These are phyloP conservation scores for Acronicta aceris DNA, from an alignment of 2,888 invertebrate genomes.

Conservation along the genomic window DNA sequence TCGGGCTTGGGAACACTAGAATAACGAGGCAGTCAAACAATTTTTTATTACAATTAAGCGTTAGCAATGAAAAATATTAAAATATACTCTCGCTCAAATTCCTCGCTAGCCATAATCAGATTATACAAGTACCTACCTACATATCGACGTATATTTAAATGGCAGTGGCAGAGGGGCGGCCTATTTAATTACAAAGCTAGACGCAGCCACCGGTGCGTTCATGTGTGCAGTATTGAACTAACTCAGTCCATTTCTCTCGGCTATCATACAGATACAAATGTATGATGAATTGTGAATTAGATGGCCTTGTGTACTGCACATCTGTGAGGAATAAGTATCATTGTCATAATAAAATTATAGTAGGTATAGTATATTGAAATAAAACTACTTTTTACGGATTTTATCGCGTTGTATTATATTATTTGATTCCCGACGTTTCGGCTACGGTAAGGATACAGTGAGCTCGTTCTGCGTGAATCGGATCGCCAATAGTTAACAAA, in stretches of 20 bases:
- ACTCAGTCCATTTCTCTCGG: slow-evolving; percentile 60
- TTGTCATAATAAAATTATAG: no score
- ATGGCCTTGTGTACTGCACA: neutral
- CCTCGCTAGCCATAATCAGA: slow-evolving; percentile 30
- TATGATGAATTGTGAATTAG: slow-evolving; percentile 31
- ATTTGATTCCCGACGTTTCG: no score
- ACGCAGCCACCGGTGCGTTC: slow-evolving; percentile 65
- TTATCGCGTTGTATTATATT: no score
- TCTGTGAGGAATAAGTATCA: neutral
- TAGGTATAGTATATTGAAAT: no score
- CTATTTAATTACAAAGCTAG: slow-evolving; percentile 72
- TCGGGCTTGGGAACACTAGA: no score
- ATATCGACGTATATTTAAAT: slow-evolving; percentile 38
- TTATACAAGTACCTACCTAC: slow-evolving; percentile 20
- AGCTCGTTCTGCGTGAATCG: no score
- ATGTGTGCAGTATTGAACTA: slow-evolving; percentile 66
- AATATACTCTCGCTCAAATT: neutral
- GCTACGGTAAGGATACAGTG: no score
- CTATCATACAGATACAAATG: slow-evolving; percentile 30
- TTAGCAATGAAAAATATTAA: neutral
- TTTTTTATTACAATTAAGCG: no score
- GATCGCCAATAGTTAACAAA: no score
- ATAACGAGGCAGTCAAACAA: no score
- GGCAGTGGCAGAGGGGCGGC: slow-evolving; percentile 46
- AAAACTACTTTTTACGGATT: no score